phyloP scores from a whole-genome alignment of 2,888 invertebrate species.

The Meteorus colon region DNA sequence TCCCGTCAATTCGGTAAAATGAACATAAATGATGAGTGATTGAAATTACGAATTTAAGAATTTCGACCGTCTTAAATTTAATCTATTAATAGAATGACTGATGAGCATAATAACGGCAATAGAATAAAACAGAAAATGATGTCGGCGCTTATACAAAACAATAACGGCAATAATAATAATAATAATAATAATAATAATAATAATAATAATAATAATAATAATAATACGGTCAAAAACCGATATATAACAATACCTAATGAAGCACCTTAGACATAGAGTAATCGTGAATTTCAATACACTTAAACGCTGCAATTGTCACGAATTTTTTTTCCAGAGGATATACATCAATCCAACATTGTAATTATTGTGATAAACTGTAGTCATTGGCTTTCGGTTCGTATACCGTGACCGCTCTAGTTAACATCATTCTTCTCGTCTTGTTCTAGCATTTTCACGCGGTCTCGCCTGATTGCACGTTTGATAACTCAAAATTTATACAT shows the following conservation, averaged over 20 bases:
- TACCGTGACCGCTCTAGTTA: slow-evolving; percentile 20
- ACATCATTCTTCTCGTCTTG: not conserved
- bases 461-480: slow-evolving; percentile 36
- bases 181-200: slow-evolving; percentile 59
- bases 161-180: slow-evolving; percentile 43
- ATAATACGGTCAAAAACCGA: slow-evolving; percentile 52
- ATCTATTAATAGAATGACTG: slow-evolving; percentile 40
- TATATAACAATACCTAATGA: slow-evolving; percentile 67
- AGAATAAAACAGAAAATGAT: slow-evolving; percentile 35
- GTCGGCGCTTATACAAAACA: slow-evolving; percentile 35
- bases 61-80: slow-evolving; percentile 19
- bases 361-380: slow-evolving; percentile 21
- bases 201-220: slow-evolving; percentile 42
- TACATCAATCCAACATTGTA: slow-evolving; percentile 29
- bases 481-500: slow-evolving; percentile 25
- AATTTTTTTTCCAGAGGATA: slow-evolving; percentile 13
- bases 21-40: slow-evolving; percentile 50
- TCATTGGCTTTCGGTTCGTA: slow-evolving; percentile 19
- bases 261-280: slow-evolving; percentile 64
- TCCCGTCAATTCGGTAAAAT: slow-evolving; percentile 18
- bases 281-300: slow-evolving; percentile 37
- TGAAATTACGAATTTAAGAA: slow-evolving; percentile 17
- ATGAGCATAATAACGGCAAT: slow-evolving; percentile 26
- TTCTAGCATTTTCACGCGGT: slow-evolving; percentile 9
- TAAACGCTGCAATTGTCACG: slow-evolving; percentile 29